A percentile compares a stretch with the other conserved stretches of the same genome.
Conservation (phyloP, 1,140 invertebrate genomes). For the Chironomus striatipennis region DNA sequence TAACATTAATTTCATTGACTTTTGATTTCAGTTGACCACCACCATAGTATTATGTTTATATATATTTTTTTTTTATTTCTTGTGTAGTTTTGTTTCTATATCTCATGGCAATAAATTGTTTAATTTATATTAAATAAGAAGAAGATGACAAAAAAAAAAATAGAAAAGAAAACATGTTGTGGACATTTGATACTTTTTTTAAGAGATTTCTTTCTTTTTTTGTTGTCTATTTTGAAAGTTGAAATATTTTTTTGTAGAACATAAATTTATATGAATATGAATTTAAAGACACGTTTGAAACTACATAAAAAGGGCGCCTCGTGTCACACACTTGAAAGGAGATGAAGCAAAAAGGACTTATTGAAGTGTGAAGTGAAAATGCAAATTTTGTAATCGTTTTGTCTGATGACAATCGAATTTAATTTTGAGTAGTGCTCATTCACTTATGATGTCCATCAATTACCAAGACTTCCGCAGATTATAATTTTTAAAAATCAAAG, state of each 20-base stretch:
- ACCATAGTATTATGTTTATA: background rate
- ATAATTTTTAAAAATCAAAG: no score
- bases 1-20: background rate
- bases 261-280: background rate
- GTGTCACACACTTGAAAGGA: background rate
- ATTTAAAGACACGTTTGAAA: background rate
- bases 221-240: background rate
- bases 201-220: background rate
- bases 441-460: no score
- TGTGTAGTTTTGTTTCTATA: no score
- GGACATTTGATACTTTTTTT: slow-evolving; percentile 13
- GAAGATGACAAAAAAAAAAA: background rate
- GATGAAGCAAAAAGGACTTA: no score
- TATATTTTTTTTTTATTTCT: no score
- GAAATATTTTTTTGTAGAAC: background rate
- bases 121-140: background rate
- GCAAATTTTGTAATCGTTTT: no score
- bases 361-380: no score
- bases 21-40: slow-evolving; percentile 12
- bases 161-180: background rate
- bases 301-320: background rate
- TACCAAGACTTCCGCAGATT: no score
- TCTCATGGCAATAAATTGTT: background rate
- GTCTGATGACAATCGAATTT: no score
- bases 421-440: no score